Evolutionary conservation across 2,888 invertebrate genomes (phyloP), one percentile per base, ranked within the genome.

Genomic region (Chymomyza procnemis): DNA sequence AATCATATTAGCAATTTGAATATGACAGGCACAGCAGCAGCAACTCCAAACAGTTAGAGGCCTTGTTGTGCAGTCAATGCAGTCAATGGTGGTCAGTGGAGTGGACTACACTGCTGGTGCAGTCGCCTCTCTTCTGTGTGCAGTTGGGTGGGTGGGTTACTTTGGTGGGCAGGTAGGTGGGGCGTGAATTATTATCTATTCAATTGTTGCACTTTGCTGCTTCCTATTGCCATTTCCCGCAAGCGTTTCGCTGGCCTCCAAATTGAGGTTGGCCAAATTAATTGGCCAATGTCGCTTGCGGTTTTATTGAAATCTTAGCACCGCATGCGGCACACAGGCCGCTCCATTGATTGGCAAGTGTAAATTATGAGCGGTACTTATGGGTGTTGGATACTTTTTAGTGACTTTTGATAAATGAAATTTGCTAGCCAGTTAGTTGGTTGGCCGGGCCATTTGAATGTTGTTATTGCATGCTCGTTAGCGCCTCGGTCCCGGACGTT

Each of bases 1-100:
- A 89, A 89, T 89, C 89, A 89, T 89, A 88, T 89, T 88, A 89
- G 83, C 87, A 88, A 89, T 89, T 89, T 89, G 86, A 89, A 89
- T 89, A 84, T 88, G 88, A 87, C 86, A 88, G 85, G 75, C 71
- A 67, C 75, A 67, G 75, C 56, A 67, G 75, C 56, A 30, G n/a
- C 30, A 30, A 8, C 56, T 30, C 14, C 81, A 84, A 86, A 81
- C 87, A 85, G 85, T 80, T 82, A 81, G 80, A 79, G 80, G 78
- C 79, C 72, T 78, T 79, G 75, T 65, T 54, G 47, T 58, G 54
- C 58, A 61, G 67, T 34, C 9, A 62, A 3, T 41, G 69, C 48
- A 50, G 18, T 2, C 26, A 22, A 4, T 71, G 64, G 8, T 70
- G 85, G 83, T 87, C 78, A 74, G 71, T 73, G 66, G 74, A 61